phyloP scores from a whole-genome alignment of 2,113 vertebrate species.

The Gasterosteus aculeatus region DNA sequence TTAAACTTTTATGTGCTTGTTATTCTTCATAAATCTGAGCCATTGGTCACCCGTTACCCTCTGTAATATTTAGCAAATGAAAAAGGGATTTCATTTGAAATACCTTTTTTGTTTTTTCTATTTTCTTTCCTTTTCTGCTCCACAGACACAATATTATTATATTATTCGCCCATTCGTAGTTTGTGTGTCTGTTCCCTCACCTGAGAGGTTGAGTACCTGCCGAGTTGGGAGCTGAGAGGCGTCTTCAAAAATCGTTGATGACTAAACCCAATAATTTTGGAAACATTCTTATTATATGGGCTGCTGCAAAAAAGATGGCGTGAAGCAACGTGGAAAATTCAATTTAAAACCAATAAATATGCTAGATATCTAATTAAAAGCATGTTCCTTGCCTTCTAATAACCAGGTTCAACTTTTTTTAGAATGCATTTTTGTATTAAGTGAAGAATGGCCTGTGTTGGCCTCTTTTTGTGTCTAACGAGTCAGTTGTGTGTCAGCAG shows the following conservation, averaged over 20 bases:
- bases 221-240: neutral
- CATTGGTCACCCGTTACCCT: no score
- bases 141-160: no score
- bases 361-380: neutral
- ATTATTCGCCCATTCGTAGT: neutral
- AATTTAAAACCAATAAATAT: neutral
- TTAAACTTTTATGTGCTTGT: no score
- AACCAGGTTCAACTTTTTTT: neutral
- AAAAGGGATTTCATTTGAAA: no score
- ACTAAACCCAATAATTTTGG: neutral
- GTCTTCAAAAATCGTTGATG: neutral
- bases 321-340: neutral
- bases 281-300: neutral
- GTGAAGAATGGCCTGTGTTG: neutral
- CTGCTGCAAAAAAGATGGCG: neutral
- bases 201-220: neutral
- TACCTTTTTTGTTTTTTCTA: no score
- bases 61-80: no score
- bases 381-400: neutral
- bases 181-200: neutral
- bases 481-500: neutral
- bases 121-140: no score
- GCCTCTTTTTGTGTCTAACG: conserved; percentile 1
- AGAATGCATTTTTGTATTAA: neutral
- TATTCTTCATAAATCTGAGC: no score